Base-by-base conservation (phyloP, 2,113 vertebrate genomes). In the Microcebus lehilahytsara region DNA sequence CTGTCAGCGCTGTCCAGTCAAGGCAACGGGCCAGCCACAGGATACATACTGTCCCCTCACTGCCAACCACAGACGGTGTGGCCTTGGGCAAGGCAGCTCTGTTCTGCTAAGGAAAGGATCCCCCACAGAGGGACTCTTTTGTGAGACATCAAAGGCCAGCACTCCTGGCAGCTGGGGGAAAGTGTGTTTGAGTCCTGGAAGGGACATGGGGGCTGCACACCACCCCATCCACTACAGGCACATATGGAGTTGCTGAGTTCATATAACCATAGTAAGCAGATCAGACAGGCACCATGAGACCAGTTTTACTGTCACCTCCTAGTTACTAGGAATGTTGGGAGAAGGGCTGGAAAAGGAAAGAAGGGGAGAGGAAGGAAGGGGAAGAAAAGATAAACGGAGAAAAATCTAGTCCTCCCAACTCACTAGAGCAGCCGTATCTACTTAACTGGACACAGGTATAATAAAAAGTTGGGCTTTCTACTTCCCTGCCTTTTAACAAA, bases 191-290 rank as follows among this genome's bases (percentile, higher is more conserved):
- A 5, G 23, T 49, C 58, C 83, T 58, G 27, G 9, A 51, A 20
- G 27, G 5, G 5, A 60, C 11, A 13, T 8, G 2, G 9, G 3
- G 32, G 20, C 49, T 25, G 30, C n/a, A 5, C 4, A 16, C 25
- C 40, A 12, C 12, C 0, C 19, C 30, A 20, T 34, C 40, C 58
- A 20, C 19, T 17, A 40, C 12, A 6, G 49, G 13, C 1, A 6
- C 1, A 9, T 7, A 1, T 6, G 77, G 25, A 12, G 4, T 3
- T 16, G 49, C 13, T 0, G 53, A 13, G 42, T 56, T 56, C 30
- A 10, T 2, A 5, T 6, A 22, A 20, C 22, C 23, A 3, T 4
- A 3, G 49, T 56, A 46, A 72, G 0, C 1, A 51, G 19, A 78
- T 53, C 37, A 75, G 53, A 7, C 0, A 9, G 46, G 66, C 16